These are phyloP conservation scores for Anniella stebbinsi DNA, from an alignment of 2,797 vertebrate genomes.

Conservation along the genomic window DNA sequence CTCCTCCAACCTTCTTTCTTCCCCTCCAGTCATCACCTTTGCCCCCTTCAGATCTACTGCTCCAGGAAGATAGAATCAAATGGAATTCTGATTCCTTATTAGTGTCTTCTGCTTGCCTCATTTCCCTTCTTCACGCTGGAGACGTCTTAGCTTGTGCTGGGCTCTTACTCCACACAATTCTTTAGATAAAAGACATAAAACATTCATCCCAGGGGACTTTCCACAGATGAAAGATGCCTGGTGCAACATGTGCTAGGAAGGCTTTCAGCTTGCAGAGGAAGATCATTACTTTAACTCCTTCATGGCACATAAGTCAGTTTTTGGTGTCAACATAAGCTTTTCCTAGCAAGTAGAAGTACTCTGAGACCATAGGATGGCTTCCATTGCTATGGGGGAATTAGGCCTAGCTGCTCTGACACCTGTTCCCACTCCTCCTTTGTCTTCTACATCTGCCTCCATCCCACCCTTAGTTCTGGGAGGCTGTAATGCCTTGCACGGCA, in stretches of 20 bases:
- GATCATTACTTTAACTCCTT: background rate
- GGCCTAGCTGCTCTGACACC: constrained; percentile 2
- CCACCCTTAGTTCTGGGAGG: background rate
- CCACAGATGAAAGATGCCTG: background rate
- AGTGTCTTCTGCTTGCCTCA: background rate
- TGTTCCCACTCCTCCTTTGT: background rate
- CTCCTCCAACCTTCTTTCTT: background rate
- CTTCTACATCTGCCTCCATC: background rate
- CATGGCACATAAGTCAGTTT: too few species aligned
- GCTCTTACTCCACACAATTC: background rate
- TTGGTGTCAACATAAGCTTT: background rate
- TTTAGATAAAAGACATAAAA: constrained; percentile 6
- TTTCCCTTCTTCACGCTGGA: background rate
- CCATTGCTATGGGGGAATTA: background rate
- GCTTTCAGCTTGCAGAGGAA: background rate
- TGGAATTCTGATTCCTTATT: background rate
- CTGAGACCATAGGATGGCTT: background rate
- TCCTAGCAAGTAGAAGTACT: background rate
- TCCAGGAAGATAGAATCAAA: background rate
- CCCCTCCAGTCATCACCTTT: background rate
- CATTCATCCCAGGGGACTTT: background rate
- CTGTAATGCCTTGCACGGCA: background rate
- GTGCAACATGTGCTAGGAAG: background rate
- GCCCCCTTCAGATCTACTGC: background rate
- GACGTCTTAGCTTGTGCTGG: accelerated